Evolutionary conservation across 2,888 invertebrate genomes (phyloP).

Genomic region (Adineta ricciae): DNA sequence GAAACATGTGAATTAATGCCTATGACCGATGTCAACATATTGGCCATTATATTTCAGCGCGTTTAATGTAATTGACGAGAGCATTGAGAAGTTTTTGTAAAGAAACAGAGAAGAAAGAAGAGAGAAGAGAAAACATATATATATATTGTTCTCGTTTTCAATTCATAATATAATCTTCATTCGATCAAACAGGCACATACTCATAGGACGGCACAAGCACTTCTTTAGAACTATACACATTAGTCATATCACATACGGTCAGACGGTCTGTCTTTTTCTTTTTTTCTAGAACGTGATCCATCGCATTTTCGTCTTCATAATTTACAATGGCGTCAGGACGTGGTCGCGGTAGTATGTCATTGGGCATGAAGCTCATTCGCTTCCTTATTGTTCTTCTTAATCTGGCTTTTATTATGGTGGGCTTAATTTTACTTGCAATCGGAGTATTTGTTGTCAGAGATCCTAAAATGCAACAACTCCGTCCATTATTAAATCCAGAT

Average conservation of each 20-base stretch:
- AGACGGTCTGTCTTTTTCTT: not conserved
- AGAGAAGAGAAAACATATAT: not conserved
- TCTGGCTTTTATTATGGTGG: constrained; percentile 27
- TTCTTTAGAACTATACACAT: not conserved
- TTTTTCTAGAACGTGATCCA: not conserved
- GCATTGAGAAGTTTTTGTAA: not conserved
- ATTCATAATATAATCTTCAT: not conserved
- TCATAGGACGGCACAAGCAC: not conserved
- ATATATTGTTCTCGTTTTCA: not conserved
- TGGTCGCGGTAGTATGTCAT: constrained; percentile 18
- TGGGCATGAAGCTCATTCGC: constrained; percentile 23
- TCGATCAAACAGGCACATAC: not conserved
- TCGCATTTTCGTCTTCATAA: not conserved
- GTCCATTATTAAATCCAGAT: constrained; percentile 5
- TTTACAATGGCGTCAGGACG: constrained; percentile 24
- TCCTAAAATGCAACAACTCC: constrained; percentile 19
- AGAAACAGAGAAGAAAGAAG: not conserved
- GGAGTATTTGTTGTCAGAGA: constrained; percentile 26
- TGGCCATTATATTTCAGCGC: not conserved
- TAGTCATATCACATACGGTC: not conserved
- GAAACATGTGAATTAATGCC: not conserved
- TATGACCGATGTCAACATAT: not conserved
- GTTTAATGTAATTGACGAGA: not conserved
- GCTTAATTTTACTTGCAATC: constrained; percentile 10
- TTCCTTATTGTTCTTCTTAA: constrained; percentile 27